Evolutionary conservation across 2,113 vertebrate genomes (phyloP).

Genomic region (Genyomyrus donnyi): DNA sequence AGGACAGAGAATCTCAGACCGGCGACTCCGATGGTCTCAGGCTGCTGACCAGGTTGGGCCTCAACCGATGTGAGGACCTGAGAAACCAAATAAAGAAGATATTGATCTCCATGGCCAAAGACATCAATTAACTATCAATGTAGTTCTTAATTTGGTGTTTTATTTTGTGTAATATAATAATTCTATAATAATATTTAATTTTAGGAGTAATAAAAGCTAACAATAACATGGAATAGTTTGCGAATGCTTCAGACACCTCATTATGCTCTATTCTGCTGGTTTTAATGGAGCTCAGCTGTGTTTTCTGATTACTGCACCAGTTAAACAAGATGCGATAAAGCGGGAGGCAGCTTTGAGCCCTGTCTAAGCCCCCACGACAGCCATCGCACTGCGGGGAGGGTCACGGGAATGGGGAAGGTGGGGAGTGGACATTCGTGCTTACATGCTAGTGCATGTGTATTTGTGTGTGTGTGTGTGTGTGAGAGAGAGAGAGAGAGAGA

Average conservation of each 20-base stretch:
- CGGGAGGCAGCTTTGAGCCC: slow-evolving; percentile 21
- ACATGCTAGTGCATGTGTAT: background rate
- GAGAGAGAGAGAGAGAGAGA: background rate
- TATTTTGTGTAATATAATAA: background rate
- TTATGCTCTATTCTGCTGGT: background rate
- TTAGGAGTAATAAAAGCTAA: background rate
- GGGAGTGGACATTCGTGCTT: slow-evolving; percentile 18
- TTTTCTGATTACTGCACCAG: slow-evolving; percentile 24
- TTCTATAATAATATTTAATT: background rate
- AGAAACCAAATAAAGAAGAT: slow-evolving; percentile 29
- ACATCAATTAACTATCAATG: background rate
- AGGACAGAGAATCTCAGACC: slow-evolving; percentile 55
- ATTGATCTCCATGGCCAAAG: slow-evolving; percentile 10
- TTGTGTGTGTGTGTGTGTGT: slow-evolving; percentile 6
- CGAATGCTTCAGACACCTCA: background rate
- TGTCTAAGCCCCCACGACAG: slow-evolving; percentile 15
- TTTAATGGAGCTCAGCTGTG: slow-evolving; percentile 25
- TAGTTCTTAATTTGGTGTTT: background rate
- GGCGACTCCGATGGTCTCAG: slow-evolving; percentile 30
- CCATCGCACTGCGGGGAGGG: slow-evolving; percentile 18
- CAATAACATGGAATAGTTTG: background rate
- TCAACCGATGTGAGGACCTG: background rate
- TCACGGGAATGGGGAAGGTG: slow-evolving; percentile 7
- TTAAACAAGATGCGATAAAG: slow-evolving; percentile 26
- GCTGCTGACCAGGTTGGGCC: background rate